Conservation (phyloP, 2,797 vertebrate genomes). For the Myoxocephalus aenaeus region DNA sequence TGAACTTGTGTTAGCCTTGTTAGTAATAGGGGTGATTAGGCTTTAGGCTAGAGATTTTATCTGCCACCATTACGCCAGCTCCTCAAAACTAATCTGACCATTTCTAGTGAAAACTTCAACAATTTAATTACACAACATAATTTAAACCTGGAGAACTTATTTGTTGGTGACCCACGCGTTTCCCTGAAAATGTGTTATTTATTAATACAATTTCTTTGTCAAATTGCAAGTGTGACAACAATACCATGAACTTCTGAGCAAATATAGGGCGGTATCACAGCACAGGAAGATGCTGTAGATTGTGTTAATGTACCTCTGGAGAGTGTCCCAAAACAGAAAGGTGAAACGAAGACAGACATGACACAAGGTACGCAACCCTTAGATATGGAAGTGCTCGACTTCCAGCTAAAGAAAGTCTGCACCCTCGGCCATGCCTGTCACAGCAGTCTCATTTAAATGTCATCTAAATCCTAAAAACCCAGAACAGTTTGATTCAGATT, state of each 20-base stretch:
- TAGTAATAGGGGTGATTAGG: background rate
- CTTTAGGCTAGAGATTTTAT: too few species aligned
- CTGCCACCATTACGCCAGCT: background rate
- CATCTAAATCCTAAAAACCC: conserved; percentile 74
- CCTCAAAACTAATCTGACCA: background rate
- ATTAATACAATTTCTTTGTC: background rate
- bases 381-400: background rate
- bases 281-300: conserved; percentile 4
- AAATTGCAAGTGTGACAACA: background rate
- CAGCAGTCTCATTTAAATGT: conserved; percentile 63
- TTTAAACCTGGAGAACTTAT: background rate
- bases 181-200: background rate
- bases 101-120: background rate
- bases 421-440: conserved; percentile 35
- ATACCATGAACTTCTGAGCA: background rate
- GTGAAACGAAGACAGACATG: background rate
- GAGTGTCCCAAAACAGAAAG: background rate
- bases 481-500: conserved; percentile 78
- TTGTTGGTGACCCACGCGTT: background rate
- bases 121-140: background rate
- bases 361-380: background rate
- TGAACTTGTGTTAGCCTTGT: background rate
- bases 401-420: conserved; percentile 14
- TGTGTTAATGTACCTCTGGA: background rate
- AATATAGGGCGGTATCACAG: background rate